Evolutionary conservation across 35 echinoderm and acorn worm species (phyloP).

Genomic region (Anneissia japonica): DNA sequence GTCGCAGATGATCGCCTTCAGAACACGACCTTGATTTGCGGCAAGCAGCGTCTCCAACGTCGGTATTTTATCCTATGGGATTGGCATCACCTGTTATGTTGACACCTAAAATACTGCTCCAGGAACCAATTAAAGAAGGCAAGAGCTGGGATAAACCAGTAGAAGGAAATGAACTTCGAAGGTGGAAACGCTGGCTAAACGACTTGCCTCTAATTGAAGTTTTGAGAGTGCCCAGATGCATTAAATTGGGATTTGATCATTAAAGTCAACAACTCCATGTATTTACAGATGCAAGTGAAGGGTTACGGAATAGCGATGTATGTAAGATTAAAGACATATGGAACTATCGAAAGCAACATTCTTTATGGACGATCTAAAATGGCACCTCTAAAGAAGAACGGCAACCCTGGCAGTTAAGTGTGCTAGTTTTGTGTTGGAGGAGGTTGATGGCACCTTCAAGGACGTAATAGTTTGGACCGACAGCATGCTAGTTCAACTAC

Average conservation of each 20-base stretch:
- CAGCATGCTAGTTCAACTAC: slow-evolving; percentile 57
- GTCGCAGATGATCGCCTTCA: too few species aligned
- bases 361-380: slow-evolving; percentile 48
- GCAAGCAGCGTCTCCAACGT: too few species aligned
- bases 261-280: slow-evolving; percentile 43
- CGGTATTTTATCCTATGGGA: slow-evolving; percentile 68
- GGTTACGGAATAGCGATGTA: slow-evolving; percentile 63
- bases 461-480: slow-evolving; percentile 57
- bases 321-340: background rate
- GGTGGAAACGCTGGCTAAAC: slow-evolving; percentile 46
- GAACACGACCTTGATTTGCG: too few species aligned
- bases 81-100: slow-evolving; percentile 47
- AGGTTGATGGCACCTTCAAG: slow-evolving; percentile 13
- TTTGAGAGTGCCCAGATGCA: slow-evolving; percentile 35
- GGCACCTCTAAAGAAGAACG: slow-evolving; percentile 45
- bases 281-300: slow-evolving; percentile 51
- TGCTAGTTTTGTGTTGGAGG: slow-evolving; percentile 9
- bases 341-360: background rate
- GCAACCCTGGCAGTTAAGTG: slow-evolving; percentile 44
- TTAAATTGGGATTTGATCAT: slow-evolving; percentile 8
- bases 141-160: slow-evolving; percentile 62
- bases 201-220: slow-evolving; percentile 52
- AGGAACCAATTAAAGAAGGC: slow-evolving; percentile 52
- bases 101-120: slow-evolving; percentile 53
- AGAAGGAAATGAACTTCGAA: slow-evolving; percentile 18